Conservation (phyloP, 23 tunicate genomes). For the Aplidium turbinatum region DNA sequence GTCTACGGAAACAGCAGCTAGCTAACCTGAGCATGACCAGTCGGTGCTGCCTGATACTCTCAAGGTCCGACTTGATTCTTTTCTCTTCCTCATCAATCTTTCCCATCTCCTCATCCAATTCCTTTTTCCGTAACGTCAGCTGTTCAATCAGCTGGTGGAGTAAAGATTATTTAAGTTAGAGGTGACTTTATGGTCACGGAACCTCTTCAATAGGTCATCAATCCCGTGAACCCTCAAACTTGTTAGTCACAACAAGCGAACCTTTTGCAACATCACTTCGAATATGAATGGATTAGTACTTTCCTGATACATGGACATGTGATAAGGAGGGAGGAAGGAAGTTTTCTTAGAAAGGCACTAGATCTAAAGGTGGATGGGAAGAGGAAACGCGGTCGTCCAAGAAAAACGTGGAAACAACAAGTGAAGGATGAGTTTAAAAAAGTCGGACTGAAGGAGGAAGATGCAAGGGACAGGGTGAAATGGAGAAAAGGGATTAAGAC, state of each 20-base stretch:
- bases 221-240: background rate
- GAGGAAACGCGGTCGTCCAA: no score
- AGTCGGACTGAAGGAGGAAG: no score
- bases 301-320: no score
- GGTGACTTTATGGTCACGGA: background rate
- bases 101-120: slow-evolving; percentile 6
- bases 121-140: slow-evolving; percentile 11
- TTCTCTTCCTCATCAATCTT: slow-evolving; percentile 10
- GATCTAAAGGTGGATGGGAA: no score
- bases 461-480: no score
- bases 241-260: background rate
- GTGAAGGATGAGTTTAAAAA: no score
- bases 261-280: background rate
- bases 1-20: background rate
- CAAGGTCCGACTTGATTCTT: slow-evolving; percentile 14
- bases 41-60: slow-evolving; percentile 20
- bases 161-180: background rate
- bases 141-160: slow-evolving; percentile 30
- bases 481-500: no score
- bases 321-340: no score
- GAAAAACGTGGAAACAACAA: no score
- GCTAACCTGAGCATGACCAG: slow-evolving; percentile 24
- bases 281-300: background rate
- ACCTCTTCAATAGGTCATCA: background rate
- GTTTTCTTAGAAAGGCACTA: no score